Base-by-base conservation (phyloP, 2,797 vertebrate genomes). In the Austrolebias charrua region DNA sequence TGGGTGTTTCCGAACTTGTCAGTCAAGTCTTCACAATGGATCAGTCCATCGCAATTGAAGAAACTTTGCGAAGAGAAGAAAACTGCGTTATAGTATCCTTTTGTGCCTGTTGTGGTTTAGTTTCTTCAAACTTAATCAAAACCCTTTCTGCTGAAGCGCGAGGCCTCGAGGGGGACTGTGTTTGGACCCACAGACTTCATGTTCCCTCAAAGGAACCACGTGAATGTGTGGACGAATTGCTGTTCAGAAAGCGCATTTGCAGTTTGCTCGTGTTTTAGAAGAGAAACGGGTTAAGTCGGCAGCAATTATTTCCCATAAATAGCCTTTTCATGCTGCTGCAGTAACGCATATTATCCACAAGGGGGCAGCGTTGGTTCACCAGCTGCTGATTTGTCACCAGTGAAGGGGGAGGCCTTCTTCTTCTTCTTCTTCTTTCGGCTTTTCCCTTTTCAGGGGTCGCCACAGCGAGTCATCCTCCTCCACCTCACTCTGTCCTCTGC, bases 51-150 rank as follows among this genome's bases (percentile, higher is more conserved):
- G 95, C 94, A 0, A 94, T 98, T 83, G 95, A 96, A 76, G 95
- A 97, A 86, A 92, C 93, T 70, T 88, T 98, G 79, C 80, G 76
- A 4, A 75, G 51, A 3, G 91, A 71, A 0, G 93, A 95, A 51
- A 92, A 90, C 43, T 98, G 96, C 87, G 55, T 89, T 46, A 89
- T 93, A 85, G 93, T 98, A 98, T 98, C 96, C 94, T 96, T 96
- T 89, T 82, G 0, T 1, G 5, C 24, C 19, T n/a, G 2, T 12
- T n/a, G 0, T 38, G 42, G 5, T 6, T 0, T 50, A 55, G 19
- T 24, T 4, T n/a, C 40, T 1, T 57, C 19, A 2, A 40, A 53
- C 29, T 51, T 13, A 47, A 44, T 44, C 4, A 20, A 20, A 47
- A 16, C 44, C 29, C 18, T 19, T 42, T 67, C 31, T 13, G 28